Base-by-base conservation (phyloP, 2,888 invertebrate species). In the Drosophila stalkeri region DNA sequence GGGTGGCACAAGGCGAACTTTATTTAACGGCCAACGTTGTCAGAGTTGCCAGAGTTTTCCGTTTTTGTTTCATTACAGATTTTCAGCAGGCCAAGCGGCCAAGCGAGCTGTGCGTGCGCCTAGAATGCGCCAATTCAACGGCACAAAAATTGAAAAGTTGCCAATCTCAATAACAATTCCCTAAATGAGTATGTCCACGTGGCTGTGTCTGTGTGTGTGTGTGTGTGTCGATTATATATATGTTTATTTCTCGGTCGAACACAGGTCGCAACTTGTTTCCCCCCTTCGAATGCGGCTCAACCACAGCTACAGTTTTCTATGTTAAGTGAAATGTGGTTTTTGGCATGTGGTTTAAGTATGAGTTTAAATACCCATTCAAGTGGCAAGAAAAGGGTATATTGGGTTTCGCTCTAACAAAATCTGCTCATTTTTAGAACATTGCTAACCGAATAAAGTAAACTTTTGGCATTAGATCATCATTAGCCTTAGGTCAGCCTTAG, bases 81-180 rank as follows among this genome's bases (percentile, higher is more conserved):
- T 67, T 51, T 54, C 33, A 31, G 64, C 64, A 41, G 51, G 64
- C 60, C 57, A 69, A 77, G 77, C 16, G 16, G 6, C 27, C 27
- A 6, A 5, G 37, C 49, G 51, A 54, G 59, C 65, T 0, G 72
- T 71, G 72, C 72, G 65, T 75, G 62, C 54, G 57, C 59, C 47
- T 49, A 70, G 77, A 81, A 72, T 80, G 73, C 59, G 75, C 70
- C 72, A 16, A 61, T 33, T 18, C 39, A 35, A 63, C 69, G 73
- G 69, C 64, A n/a, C 33, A 3, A 72, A 76, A 89, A 86, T 86
- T 87, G 89, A 84, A 89, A 87, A 80, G 55, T 78, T 76, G 62
- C 77, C 80, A 66, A 75, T 64, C 70, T 47, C 54, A 33, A 68
- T 60, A 71, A 67, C 65, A 60, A 11, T 23, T 54, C 23, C 23